Evolutionary conservation across 2,797 vertebrate genomes (phyloP).

Genomic region (Ceryle rudis): DNA sequence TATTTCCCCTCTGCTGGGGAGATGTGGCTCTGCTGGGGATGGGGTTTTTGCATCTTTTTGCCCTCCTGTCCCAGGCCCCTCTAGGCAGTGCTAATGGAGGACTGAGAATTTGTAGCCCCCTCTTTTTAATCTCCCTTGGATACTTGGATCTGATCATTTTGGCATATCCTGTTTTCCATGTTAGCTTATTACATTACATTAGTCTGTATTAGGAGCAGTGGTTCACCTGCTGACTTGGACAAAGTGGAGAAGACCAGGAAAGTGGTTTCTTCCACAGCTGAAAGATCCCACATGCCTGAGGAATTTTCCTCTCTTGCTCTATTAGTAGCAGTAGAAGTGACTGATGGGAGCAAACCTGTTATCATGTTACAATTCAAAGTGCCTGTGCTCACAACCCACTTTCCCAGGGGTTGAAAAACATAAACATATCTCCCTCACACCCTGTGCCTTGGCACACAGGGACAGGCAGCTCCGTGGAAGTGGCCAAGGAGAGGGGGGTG

Average conservation of each 20-base stretch:
- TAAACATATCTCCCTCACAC: neutral
- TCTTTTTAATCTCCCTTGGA: neutral
- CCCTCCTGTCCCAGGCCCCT: neutral
- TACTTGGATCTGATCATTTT: neutral
- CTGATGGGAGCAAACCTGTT: constrained; percentile 22
- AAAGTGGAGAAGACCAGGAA: neutral
- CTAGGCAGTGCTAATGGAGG: neutral
- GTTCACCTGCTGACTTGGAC: neutral
- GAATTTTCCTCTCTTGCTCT: constrained; percentile 12
- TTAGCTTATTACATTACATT: neutral
- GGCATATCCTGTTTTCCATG: neutral
- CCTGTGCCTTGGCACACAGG: rapidly evolving
- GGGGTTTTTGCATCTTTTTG: neutral
- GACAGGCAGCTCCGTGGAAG: neutral
- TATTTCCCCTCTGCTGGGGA: neutral
- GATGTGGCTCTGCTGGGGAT: neutral
- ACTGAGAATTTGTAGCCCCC: neutral
- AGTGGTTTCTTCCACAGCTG: neutral
- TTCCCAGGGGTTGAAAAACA: neutral
- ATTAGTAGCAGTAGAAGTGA: neutral
- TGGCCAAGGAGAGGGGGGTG: neutral
- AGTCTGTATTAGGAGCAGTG: neutral
- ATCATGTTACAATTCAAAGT: neutral
- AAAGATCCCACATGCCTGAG: neutral
- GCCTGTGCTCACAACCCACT: neutral